A percentile compares a stretch with the other conserved stretches of the same genome.
Conservation (phyloP, 2,113 vertebrate genomes). For the Bucco capensis region DNA sequence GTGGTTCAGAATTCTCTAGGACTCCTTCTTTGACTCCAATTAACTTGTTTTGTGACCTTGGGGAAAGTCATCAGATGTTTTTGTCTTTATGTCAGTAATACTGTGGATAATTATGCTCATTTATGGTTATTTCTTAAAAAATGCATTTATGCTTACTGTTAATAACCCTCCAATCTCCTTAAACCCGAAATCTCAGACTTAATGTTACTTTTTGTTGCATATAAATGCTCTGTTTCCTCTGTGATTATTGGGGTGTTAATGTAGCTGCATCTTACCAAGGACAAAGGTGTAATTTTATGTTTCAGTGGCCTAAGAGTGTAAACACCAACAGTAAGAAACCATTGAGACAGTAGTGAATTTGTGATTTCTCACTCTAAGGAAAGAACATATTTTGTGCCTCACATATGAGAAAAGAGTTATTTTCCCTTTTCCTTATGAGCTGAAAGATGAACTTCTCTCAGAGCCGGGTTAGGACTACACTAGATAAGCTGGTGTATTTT, state of each 20-base stretch:
- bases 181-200: neutral
- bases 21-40: neutral
- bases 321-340: neutral
- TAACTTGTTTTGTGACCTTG: neutral
- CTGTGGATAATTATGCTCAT: neutral
- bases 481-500: neutral
- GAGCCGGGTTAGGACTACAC: neutral
- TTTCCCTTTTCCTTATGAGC: neutral
- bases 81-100: neutral
- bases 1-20: neutral
- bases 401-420: neutral
- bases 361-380: neutral
- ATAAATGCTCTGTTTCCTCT: neutral
- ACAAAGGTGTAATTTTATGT: neutral
- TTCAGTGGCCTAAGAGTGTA: neutral
- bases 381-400: neutral
- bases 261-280: neutral
- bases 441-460: neutral
- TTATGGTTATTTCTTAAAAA: neutral
- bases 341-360: neutral
- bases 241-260: neutral
- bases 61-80: neutral
- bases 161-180: neutral
- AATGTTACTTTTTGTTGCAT: neutral
- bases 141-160: neutral